These are phyloP conservation scores for Philereme transversata DNA, from an alignment of 2,888 invertebrate species.

Conservation along the genomic window DNA sequence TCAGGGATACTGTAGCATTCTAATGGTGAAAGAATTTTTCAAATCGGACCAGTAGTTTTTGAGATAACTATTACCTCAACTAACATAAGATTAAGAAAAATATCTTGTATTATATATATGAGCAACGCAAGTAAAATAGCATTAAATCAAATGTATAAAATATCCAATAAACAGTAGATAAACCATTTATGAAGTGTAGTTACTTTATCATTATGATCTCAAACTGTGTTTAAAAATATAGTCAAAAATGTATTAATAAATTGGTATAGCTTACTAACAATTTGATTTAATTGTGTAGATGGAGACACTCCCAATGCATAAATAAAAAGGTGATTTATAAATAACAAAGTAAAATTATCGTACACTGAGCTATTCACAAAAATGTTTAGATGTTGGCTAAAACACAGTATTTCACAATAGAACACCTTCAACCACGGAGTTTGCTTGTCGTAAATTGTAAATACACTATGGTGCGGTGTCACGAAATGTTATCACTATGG, in stretches of 20 bases:
- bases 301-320: slow-evolving; percentile 58
- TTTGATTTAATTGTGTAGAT: slow-evolving; percentile 57
- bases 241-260: slow-evolving; percentile 24
- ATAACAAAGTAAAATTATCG: slow-evolving; percentile 5
- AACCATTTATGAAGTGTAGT: no score
- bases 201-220: no score
- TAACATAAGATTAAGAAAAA: no score
- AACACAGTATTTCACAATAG: slow-evolving; percentile 30
- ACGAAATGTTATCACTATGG: slow-evolving; percentile 1
- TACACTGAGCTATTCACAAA: slow-evolving; percentile 31
- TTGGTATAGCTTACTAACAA: slow-evolving; percentile 39
- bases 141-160: no score
- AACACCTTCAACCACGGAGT: slow-evolving; percentile 15
- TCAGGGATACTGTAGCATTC: no score
- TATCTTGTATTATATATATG: no score
- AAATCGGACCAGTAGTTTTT: no score
- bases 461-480: slow-evolving; percentile 34
- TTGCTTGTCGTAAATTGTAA: slow-evolving; percentile 28
- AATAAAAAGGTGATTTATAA: slow-evolving; percentile 51
- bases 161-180: no score
- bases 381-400: slow-evolving; percentile 24
- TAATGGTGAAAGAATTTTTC: no score
- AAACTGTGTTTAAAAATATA: no score
- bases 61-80: no score
- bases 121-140: no score